A percentile compares a stretch with the other conserved stretches of the same genome.
These are phyloP conservation scores for Pseudococcus viburni DNA, from an alignment of 2,888 invertebrate genomes.

Conservation along the genomic window DNA sequence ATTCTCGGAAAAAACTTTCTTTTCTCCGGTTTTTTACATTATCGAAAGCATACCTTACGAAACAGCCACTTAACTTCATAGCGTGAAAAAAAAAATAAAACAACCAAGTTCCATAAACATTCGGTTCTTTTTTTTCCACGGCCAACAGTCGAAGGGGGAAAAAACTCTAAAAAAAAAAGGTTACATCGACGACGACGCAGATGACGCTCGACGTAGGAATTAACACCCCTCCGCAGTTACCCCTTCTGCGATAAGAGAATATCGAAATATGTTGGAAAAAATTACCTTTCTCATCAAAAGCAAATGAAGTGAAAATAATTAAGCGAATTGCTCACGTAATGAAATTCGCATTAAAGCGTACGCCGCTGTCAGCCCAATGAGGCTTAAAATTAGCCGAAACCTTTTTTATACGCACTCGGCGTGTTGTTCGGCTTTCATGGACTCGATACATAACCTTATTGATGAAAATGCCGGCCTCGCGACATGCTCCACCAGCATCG, in stretches of 20 bases:
- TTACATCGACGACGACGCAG: background rate
- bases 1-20: background rate
- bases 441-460: background rate
- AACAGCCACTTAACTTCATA: background rate
- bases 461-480: background rate
- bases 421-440: background rate
- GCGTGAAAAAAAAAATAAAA: too few species aligned
- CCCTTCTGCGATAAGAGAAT: background rate
- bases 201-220: background rate
- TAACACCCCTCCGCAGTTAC: background rate
- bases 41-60: background rate
- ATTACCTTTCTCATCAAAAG: background rate
- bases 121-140: too few species aligned
- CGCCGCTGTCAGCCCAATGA: conserved; percentile 21
- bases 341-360: conserved; percentile 31
- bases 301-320: conserved; percentile 35
- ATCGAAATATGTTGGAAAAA: background rate
- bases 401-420: background rate
- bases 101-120: too few species aligned
- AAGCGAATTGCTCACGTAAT: conserved; percentile 27
- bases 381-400: conserved; percentile 15
- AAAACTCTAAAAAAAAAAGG: background rate
- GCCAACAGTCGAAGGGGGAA: too few species aligned
- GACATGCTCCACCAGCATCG: background rate
- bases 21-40: background rate